These are phyloP conservation scores for Gadopsis marmoratus DNA, from an alignment of 2,797 vertebrate genomes.

Conservation along the genomic window DNA sequence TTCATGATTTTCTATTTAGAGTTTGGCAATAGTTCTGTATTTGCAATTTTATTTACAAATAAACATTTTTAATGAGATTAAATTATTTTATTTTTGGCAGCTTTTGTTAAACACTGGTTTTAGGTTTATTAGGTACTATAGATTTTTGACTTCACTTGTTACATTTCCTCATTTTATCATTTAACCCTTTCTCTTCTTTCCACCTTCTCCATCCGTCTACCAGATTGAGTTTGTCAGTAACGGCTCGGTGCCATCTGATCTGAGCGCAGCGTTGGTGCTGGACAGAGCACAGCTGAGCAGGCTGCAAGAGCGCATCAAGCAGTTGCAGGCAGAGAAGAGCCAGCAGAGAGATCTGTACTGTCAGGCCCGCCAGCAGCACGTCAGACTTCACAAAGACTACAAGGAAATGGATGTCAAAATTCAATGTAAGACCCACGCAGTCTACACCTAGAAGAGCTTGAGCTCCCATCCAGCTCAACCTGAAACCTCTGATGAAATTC, in stretches of 20 bases:
- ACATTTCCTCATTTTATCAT: neutral
- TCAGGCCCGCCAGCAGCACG: constrained; percentile 83
- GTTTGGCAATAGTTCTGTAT: too few relatives aligned
- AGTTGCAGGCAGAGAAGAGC: constrained; percentile 86
- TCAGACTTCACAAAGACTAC: constrained; percentile 84
- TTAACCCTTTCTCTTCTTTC: neutral
- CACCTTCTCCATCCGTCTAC: neutral
- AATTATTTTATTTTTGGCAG: neutral
- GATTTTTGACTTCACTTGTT: neutral
- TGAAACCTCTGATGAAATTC: neutral
- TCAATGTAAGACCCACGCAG: constrained; percentile 75
- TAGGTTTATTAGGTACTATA: neutral
- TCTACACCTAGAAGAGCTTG: neutral
- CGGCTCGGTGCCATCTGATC: constrained; percentile 82
- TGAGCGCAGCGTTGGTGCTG: constrained; percentile 88
- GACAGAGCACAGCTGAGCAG: constrained; percentile 79
- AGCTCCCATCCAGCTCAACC: neutral
- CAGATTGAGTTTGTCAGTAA: constrained; percentile 84
- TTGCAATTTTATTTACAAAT: too few relatives aligned
- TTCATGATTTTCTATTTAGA: too few relatives aligned
- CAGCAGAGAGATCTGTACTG: constrained; percentile 85
- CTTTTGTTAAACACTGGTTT: too few relatives aligned
- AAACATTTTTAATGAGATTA: neutral
- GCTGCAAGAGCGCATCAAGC: constrained; percentile 85
- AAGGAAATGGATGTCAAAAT: constrained; percentile 86